Base-by-base conservation (phyloP, 2,888 invertebrate species). In the Thymelicus acteon region DNA sequence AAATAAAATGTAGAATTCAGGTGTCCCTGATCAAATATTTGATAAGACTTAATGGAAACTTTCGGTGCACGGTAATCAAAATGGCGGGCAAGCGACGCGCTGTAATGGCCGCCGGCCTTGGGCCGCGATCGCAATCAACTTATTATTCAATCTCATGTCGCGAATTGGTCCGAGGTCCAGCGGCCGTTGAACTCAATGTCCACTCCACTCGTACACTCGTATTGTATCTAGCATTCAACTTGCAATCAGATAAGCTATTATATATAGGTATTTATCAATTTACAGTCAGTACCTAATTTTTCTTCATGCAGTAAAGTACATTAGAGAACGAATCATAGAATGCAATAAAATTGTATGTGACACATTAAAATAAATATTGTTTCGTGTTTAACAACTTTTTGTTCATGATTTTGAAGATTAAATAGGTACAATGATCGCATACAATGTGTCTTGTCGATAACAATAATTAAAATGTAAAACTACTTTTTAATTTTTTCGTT, bases 101-200 rank as follows among this genome's bases (percentile, higher is more conserved):
- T 83, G 86, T 83, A 88, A 91, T 91, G 90, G 90, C 89, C 76
- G 85, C 85, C 87, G 92, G 92, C 93, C 92, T 92, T 92, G 92
- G 86, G 82, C 79, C 80, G 85, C 82, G 87, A 84, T 88, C 85
- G 90, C 92, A 90, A 92, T 92, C 92, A 92, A 89, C 90, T 90
- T 92, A 92, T 92, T 93, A 93, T 93, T 93, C 93, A 93, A 93
- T 93, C 93, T 92, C 92, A 90, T 92, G 90, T 93, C 90, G 92
- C 92, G 89, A 93, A 93, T 93, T 93, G 91, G 93, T 91, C 86
- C 93, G 93, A 93, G 93, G 93, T 89, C 89, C 81, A 80, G 73
- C 82, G 92, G 88, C 79, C 89, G 82, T 87, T 90, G 91, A 93
- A 89, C 90, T 80, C 78, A 76, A 62, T 80, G 82, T 81, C 80